phyloP scores from a whole-genome alignment of 2,888 invertebrate species.

The Ornithoptera alexandrae region DNA sequence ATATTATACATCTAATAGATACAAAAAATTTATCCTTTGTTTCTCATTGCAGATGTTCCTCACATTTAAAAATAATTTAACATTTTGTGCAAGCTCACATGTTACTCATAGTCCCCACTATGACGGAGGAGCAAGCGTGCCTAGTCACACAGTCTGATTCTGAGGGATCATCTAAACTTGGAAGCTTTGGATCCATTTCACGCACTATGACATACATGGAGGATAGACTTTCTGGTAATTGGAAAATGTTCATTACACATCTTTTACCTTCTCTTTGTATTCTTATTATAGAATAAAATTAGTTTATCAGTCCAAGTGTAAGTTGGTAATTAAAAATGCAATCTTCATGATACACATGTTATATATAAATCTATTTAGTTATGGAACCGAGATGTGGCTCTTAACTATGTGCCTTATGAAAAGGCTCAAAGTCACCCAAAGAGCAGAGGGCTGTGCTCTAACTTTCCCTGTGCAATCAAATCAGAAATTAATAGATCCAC shows the following conservation, averaged over 20 bases:
- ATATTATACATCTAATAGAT: background rate
- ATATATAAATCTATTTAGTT: too few species aligned
- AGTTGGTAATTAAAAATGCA: too few species aligned
- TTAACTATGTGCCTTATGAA: too few species aligned
- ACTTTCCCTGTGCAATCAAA: too few species aligned
- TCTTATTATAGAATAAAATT: background rate
- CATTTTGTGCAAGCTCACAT: slow-evolving; percentile 8
- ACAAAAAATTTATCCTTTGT: background rate
- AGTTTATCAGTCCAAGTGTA: too few species aligned
- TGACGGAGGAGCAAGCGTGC: slow-evolving; percentile 83
- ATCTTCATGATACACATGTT: too few species aligned
- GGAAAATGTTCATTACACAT: background rate
- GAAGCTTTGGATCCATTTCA: slow-evolving; percentile 62
- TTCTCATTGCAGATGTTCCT: slow-evolving; percentile 54
- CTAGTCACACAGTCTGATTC: slow-evolving; percentile 76
- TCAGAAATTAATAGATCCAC: too few species aligned
- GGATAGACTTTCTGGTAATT: slow-evolving; percentile 53
- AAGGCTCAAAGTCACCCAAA: too few species aligned
- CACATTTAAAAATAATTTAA: slow-evolving; percentile 33
- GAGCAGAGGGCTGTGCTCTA: too few species aligned
- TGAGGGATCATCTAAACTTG: slow-evolving; percentile 66
- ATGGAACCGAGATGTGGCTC: too few species aligned
- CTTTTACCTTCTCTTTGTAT: background rate
- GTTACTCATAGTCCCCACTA: slow-evolving; percentile 45
- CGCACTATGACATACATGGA: slow-evolving; percentile 68